Evolutionary conservation across 2,797 vertebrate species (phyloP).

Genomic region (Antrozous pallidus): DNA sequence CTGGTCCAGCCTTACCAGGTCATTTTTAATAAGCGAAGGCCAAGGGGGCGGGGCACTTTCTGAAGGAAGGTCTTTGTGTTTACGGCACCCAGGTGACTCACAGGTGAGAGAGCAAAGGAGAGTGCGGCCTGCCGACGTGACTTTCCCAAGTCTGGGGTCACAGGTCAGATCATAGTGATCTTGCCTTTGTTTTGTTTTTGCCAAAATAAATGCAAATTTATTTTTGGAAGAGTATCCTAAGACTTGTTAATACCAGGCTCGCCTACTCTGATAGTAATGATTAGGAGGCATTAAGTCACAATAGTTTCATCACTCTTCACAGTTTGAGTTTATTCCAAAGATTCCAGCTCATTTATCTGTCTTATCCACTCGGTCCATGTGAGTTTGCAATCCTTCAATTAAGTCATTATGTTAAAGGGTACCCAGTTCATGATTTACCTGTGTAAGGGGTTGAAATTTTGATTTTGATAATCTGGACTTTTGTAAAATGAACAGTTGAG

Average conservation of each 20-base stretch:
- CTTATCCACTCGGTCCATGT: not conserved
- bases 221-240: not conserved
- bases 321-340: not conserved
- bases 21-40: not conserved
- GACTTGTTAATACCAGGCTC: not conserved
- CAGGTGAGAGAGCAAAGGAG: not conserved
- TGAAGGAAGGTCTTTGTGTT: conserved; percentile 45
- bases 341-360: not conserved
- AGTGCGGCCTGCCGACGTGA: not conserved
- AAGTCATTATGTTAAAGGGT: not conserved
- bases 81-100: not conserved
- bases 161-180: not conserved
- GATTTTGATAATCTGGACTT: not conserved
- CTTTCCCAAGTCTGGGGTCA: accelerated
- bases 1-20: not conserved
- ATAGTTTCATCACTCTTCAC: not conserved
- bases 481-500: not conserved
- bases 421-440: not conserved
- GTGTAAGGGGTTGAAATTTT: not conserved
- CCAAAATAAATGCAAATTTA: not conserved
- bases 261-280: not conserved
- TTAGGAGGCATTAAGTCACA: not conserved
- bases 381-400: not conserved
- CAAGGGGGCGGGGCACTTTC: not conserved
- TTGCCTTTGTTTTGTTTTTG: too few species aligned